Conservation (phyloP, 2,113 vertebrate genomes). For the Falcunculus frontatus region DNA sequence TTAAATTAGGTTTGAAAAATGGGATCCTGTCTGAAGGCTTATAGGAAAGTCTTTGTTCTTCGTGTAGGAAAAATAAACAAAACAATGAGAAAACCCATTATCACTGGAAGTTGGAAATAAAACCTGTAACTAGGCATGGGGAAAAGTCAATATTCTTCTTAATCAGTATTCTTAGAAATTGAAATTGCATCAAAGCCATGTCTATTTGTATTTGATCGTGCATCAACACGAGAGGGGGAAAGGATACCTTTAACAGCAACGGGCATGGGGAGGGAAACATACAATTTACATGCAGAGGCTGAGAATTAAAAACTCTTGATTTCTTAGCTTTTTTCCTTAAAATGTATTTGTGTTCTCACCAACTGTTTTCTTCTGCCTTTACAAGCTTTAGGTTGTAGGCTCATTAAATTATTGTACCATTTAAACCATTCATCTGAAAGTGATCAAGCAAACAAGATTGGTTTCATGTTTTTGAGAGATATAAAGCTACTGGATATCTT, state of each 20-base stretch:
- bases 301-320: background rate
- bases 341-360: background rate
- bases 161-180: background rate
- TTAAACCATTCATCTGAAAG: background rate
- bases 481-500: conserved; percentile 10
- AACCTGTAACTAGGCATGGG: background rate
- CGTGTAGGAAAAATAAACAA: background rate
- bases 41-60: background rate
- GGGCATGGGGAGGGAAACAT: background rate
- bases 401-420: conserved; percentile 6
- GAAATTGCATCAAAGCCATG: background rate
- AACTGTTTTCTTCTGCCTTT: background rate
- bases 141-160: background rate
- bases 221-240: background rate
- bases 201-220: background rate
- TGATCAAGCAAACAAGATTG: conserved; percentile 5
- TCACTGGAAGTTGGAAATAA: background rate
- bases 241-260: background rate
- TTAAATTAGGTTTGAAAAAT: background rate
- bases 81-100: background rate
- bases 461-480: conserved; percentile 16
- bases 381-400: background rate
- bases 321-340: background rate
- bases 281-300: background rate
- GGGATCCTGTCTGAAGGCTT: background rate